These are phyloP conservation scores for Melanotaenia parkinsoni DNA, from an alignment of 2,797 vertebrate species.

Conservation along the genomic window DNA sequence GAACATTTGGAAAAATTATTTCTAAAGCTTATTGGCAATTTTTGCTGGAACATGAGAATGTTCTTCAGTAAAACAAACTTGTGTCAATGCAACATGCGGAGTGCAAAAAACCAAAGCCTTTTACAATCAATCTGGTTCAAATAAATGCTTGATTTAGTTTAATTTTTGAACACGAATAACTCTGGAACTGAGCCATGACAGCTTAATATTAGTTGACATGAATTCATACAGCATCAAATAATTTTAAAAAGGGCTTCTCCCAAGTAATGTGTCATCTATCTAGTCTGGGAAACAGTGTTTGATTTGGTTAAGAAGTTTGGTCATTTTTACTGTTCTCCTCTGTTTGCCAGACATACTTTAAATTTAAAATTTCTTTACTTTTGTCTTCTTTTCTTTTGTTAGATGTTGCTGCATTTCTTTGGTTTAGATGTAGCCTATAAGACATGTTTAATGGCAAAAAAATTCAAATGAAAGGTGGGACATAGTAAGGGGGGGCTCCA, in stretches of 20 bases:
- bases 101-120: background rate
- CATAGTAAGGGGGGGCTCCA: too few relatives aligned
- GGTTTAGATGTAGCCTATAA: too few relatives aligned
- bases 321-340: too few relatives aligned
- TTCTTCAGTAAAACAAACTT: background rate
- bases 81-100: background rate
- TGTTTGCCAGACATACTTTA: too few relatives aligned
- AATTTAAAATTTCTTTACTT: too few relatives aligned
- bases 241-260: background rate
- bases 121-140: background rate
- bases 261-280: too few relatives aligned
- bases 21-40: background rate
- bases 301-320: too few relatives aligned
- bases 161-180: background rate
- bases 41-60: background rate
- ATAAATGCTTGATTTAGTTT: background rate
- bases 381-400: too few relatives aligned
- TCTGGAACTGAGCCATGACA: background rate
- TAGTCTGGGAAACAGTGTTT: background rate
- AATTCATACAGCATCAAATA: background rate
- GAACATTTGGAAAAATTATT: background rate
- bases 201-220: background rate
- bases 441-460: too few relatives aligned
- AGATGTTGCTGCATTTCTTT: too few relatives aligned
- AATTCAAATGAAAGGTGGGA: too few relatives aligned